Evolutionary conservation across 2,888 invertebrate species (phyloP).

Genomic region (Andrena fulva): DNA sequence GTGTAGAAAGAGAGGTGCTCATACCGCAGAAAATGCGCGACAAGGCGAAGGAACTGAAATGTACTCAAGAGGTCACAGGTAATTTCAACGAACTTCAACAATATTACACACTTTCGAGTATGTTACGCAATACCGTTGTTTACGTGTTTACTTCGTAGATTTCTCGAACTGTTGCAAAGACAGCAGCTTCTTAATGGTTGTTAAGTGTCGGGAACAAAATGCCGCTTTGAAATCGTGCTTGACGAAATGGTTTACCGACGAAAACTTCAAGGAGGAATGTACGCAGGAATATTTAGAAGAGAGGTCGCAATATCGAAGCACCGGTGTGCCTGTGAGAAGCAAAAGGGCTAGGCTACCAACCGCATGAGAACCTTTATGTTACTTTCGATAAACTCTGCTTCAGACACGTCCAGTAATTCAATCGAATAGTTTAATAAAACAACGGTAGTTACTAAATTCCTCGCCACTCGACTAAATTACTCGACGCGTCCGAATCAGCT

Average conservation of each 20-base stretch:
- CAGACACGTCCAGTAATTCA: not conserved
- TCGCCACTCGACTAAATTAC: no score
- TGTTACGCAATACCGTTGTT: conserved; percentile 7
- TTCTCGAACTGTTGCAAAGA: conserved; percentile 88
- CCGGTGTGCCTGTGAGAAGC: conserved; percentile 87
- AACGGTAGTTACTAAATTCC: no score
- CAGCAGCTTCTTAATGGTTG: conserved; percentile 89
- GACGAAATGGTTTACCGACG: conserved; percentile 91
- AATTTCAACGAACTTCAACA: conserved; percentile 34
- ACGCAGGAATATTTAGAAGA: conserved; percentile 92
- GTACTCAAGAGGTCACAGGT: conserved; percentile 90
- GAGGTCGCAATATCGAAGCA: conserved; percentile 92
- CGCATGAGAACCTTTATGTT: not conserved
- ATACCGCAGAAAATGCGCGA: conserved; percentile 96
- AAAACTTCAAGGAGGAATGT: conserved; percentile 90
- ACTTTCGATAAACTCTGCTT: not conserved
- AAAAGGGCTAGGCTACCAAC: not conserved
- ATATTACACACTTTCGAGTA: not conserved
- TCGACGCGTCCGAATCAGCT: no score
- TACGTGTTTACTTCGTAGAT: conserved; percentile 76
- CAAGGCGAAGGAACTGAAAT: conserved; percentile 92
- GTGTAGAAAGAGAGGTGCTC: conserved; percentile 94
- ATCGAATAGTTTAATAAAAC: no score
- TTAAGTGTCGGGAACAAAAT: conserved; percentile 91
- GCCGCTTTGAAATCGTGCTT: conserved; percentile 90